Percentiles rank a stretch among this genome's conserved stretches.
Evolutionary conservation across 2,888 invertebrate species (phyloP).

Genomic region (Lasioglossum vierecki): DNA sequence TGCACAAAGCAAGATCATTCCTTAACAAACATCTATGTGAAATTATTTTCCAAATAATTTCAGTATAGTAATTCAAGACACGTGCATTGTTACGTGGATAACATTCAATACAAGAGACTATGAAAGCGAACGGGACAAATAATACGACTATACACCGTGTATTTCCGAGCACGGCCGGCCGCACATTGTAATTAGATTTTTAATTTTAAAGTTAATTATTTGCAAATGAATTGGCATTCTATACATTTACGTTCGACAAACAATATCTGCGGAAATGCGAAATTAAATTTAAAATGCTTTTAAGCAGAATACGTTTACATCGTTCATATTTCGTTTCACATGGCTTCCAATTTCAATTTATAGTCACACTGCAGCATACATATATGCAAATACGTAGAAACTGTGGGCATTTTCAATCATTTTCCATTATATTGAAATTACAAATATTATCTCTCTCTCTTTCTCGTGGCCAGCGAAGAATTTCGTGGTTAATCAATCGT

Average conservation of each 20-base stretch:
- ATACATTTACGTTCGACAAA: constrained; percentile 17
- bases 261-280: constrained; percentile 52
- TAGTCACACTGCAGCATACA: too few relatives aligned
- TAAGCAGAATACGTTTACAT: constrained; percentile 44
- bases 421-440: neutral
- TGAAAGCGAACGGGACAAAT: constrained; percentile 29
- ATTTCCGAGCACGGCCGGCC: neutral
- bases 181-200: constrained; percentile 54
- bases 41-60: neutral
- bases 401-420: neutral
- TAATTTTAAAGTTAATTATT: constrained; percentile 65
- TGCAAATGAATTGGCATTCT: constrained; percentile 61
- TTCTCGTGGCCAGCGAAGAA: neutral
- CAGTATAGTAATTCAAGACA: neutral
- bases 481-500: neutral
- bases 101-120: neutral
- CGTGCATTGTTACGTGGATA: neutral
- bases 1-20: neutral
- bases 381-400: neutral
- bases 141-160: constrained; percentile 30
- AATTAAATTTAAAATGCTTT: constrained; percentile 62
- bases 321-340: constrained; percentile 39
- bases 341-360: constrained; percentile 35
- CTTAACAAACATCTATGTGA: neutral
- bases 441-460: neutral